Conservation (phyloP, 1,140 invertebrate genomes). For the Drosophila seguyi region DNA sequence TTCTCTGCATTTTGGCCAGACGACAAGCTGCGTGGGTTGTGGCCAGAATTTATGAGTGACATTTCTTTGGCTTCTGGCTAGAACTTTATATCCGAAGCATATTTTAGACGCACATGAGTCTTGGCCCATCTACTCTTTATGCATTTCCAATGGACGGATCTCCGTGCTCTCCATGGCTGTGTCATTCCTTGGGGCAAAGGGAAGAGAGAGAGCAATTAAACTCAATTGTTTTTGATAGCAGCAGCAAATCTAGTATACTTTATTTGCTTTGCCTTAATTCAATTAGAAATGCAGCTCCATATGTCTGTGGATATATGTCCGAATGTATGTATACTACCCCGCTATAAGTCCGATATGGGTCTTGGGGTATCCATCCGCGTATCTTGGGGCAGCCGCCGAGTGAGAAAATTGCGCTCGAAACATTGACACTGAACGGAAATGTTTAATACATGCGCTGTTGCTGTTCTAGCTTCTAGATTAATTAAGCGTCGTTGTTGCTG, state of each 20-base stretch:
- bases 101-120: constrained; percentile 14
- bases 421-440: constrained; percentile 85
- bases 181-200: constrained; percentile 12
- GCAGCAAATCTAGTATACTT: constrained; percentile 78
- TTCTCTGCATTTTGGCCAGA: constrained; percentile 41
- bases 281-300: constrained; percentile 75
- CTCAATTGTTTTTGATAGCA: constrained; percentile 81
- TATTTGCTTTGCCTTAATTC: constrained; percentile 82
- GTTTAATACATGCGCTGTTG: constrained; percentile 82
- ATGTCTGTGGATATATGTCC: constrained; percentile 37
- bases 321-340: constrained; percentile 2
- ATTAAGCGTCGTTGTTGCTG: constrained; percentile 60
- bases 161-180: background rate
- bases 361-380: constrained; percentile 48
- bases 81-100: constrained; percentile 34
- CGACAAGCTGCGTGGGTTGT: constrained; percentile 53
- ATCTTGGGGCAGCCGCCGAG: constrained; percentile 54
- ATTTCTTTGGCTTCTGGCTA: constrained; percentile 65
- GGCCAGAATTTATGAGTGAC: constrained; percentile 75
- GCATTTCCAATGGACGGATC: constrained; percentile 67
- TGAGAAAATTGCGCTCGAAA: constrained; percentile 81
- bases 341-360: constrained; percentile 51
- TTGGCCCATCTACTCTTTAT: constrained; percentile 48
- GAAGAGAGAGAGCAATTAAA: constrained; percentile 80
- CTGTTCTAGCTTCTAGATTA: constrained; percentile 62